These are phyloP conservation scores for Osedax fenrisi DNA, from an alignment of 2,888 invertebrate species.

Conservation along the genomic window DNA sequence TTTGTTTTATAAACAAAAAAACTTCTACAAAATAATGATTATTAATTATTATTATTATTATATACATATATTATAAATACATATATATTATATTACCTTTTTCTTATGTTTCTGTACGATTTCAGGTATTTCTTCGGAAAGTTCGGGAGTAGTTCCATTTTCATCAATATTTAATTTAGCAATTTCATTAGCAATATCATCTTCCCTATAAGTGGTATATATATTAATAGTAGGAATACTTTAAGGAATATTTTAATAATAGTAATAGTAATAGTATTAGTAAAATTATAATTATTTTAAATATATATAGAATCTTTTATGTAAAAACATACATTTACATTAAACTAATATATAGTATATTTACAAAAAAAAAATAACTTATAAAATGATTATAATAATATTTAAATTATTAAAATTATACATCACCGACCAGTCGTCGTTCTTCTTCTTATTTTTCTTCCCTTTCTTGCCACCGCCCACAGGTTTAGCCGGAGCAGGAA, in stretches of 20 bases:
- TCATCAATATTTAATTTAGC: constrained; percentile 39
- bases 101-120: constrained; percentile 30
- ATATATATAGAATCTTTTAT: background rate
- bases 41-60: too few species aligned
- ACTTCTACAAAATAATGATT: too few species aligned
- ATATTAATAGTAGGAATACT: background rate
- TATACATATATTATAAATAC: too few species aligned
- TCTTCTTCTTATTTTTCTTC: constrained; percentile 36
- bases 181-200: constrained; percentile 40
- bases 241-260: background rate
- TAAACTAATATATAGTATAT: too few species aligned
- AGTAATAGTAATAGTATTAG: background rate
- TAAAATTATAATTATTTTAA: background rate
- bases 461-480: constrained; percentile 37
- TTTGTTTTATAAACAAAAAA: too few species aligned
- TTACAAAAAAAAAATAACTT: too few species aligned
- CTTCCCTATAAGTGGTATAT: constrained; percentile 36
- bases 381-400: too few species aligned
- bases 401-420: background rate
- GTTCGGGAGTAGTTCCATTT: constrained; percentile 33
- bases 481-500: background rate
- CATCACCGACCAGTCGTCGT: constrained; percentile 38
- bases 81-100: too few species aligned
- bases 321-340: background rate
- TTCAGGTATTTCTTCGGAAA: constrained; percentile 28